These are phyloP conservation scores for Eulemur albifrons DNA, from an alignment of 2,797 vertebrate species.

Conservation along the genomic window DNA sequence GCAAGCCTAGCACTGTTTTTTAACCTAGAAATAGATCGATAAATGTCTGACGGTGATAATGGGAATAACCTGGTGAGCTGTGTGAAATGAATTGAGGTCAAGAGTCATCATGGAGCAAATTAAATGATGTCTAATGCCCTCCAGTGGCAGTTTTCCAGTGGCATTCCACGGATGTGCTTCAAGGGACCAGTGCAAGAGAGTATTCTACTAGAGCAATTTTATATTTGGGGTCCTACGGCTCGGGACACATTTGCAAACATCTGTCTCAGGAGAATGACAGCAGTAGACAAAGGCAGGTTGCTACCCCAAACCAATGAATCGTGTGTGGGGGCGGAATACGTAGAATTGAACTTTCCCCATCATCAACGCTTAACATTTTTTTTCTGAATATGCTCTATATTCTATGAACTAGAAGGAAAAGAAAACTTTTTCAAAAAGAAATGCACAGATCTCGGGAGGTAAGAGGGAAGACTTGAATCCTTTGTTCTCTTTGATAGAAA, in stretches of 20 bases:
- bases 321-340: background rate
- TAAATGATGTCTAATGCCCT: conserved; percentile 35
- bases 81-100: background rate
- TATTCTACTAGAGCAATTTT: background rate
- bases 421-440: background rate
- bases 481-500: background rate
- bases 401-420: background rate
- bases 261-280: background rate
- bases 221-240: background rate
- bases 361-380: background rate
- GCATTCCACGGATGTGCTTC: background rate
- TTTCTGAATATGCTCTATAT: background rate
- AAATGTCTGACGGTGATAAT: background rate
- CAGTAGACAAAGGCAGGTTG: background rate
- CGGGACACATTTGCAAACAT: background rate
- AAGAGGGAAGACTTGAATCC: background rate
- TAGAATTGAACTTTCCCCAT: background rate
- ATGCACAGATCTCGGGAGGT: background rate
- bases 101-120: background rate
- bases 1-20: background rate
- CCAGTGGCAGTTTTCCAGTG: background rate
- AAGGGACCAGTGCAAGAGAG: background rate
- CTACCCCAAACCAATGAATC: background rate
- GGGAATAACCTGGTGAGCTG: background rate
- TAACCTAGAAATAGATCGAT: background rate